Conservation (phyloP, 2,888 invertebrate genomes). For the Unio pictorum region DNA sequence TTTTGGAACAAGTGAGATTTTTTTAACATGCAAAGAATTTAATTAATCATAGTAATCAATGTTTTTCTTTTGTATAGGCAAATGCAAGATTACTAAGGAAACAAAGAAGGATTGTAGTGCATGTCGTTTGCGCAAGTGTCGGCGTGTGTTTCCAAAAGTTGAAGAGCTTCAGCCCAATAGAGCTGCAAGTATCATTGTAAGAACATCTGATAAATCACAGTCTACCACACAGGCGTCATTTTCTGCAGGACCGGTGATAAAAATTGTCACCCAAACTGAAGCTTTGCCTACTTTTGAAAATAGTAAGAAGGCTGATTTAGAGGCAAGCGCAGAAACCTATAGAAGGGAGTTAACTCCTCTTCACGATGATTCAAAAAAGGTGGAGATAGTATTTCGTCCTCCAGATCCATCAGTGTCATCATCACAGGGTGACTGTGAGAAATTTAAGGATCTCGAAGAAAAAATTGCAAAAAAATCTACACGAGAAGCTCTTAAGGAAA, state of each 20-base stretch:
- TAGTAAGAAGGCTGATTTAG: conserved; percentile 5
- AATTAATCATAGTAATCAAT: neutral
- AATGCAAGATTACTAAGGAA: conserved; percentile 24
- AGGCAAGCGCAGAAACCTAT: conserved; percentile 1
- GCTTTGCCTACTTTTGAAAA: neutral
- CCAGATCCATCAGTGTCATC: neutral
- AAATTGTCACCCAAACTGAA: no score
- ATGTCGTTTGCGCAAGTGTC: conserved; percentile 89
- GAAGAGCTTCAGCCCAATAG: no score
- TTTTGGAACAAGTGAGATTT: neutral
- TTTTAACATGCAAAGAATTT: no score
- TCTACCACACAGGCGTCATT: no score
- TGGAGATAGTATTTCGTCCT: no score
- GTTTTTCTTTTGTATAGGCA: conserved; percentile 18
- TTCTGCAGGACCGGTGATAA: no score
- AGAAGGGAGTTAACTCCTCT: neutral
- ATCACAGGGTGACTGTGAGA: neutral
- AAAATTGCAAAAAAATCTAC: neutral
- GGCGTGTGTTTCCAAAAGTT: no score
- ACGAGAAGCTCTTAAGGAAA: neutral
- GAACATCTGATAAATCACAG: no score
- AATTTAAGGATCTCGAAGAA: neutral
- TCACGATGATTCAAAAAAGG: no score
- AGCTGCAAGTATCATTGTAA: no score
- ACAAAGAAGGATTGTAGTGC: conserved; percentile 78